Percentiles rank a stretch among this genome's conserved stretches.
These are phyloP conservation scores for Papilio helenus DNA, from an alignment of 1,140 invertebrate species.

Conservation along the genomic window DNA sequence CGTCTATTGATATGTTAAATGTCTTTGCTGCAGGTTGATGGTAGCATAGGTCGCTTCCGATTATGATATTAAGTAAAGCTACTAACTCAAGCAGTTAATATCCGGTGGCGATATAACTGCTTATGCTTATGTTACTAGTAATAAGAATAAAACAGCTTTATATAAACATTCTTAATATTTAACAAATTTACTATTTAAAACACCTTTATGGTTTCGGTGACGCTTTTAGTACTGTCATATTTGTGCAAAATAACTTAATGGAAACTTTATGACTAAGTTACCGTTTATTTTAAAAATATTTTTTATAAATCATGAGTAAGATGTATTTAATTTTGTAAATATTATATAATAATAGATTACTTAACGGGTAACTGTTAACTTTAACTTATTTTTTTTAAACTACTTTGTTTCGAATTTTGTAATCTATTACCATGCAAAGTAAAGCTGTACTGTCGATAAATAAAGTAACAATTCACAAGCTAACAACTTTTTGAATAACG, in stretches of 20 bases:
- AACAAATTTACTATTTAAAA: background rate
- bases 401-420: background rate
- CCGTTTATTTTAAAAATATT: slow-evolving; percentile 57
- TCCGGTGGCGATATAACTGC: background rate
- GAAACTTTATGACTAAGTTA: slow-evolving; percentile 61
- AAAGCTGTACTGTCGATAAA: background rate
- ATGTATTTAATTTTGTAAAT: background rate
- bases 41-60: slow-evolving; percentile 16
- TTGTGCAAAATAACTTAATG: slow-evolving; percentile 56
- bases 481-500: background rate
- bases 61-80: slow-evolving; percentile 56
- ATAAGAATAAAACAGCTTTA: background rate
- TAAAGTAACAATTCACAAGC: background rate
- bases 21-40: background rate
- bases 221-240: slow-evolving; percentile 60
- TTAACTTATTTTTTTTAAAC: background rate
- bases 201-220: slow-evolving; percentile 58
- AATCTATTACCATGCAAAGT: background rate
- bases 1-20: too few relatives aligned
- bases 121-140: too few relatives aligned
- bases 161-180: too few relatives aligned
- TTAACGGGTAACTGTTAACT: background rate
- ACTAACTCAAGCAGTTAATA: slow-evolving; percentile 52
- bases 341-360: background rate
- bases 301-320: slow-evolving; percentile 58